Evolutionary conservation across 1,140 invertebrate species (phyloP).

Genomic region (Anadara kagoshimensis): DNA sequence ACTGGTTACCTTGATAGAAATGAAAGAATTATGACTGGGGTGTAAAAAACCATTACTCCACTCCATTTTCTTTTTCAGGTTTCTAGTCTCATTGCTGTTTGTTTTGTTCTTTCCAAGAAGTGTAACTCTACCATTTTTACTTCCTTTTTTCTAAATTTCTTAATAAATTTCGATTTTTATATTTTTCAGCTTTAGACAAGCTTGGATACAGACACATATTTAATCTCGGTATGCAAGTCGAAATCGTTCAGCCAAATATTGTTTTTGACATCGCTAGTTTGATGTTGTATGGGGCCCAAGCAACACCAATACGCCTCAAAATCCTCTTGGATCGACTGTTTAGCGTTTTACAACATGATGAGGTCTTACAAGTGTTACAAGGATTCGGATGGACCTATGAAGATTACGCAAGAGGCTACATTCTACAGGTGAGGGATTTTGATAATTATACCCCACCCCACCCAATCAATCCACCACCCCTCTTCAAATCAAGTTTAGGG

Average conservation of each 20-base stretch:
- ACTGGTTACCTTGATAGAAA: no score
- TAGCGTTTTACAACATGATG: slow-evolving; percentile 84
- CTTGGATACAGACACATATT: slow-evolving; percentile 76
- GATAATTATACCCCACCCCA: no score
- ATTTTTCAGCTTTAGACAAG: slow-evolving; percentile 79
- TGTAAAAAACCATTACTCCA: no score
- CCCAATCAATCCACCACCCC: background rate
- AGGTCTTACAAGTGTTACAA: slow-evolving; percentile 86
- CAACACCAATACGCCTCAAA: slow-evolving; percentile 87
- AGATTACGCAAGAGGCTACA: slow-evolving; percentile 90
- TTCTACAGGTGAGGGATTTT: slow-evolving; percentile 85
- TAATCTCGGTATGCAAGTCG: slow-evolving; percentile 75
- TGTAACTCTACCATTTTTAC: no score
- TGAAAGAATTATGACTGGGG: no score
- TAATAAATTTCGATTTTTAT: slow-evolving; percentile 36
- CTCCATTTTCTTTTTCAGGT: no score
- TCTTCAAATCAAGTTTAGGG: background rate
- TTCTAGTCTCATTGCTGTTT: no score
- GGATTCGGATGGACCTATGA: slow-evolving; percentile 90
- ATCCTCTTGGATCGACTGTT: slow-evolving; percentile 88
- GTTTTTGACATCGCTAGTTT: slow-evolving; percentile 90
- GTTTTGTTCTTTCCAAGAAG: no score
- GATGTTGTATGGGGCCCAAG: slow-evolving; percentile 89
- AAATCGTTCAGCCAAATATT: slow-evolving; percentile 83
- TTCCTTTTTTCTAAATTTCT: no score